phyloP scores from a whole-genome alignment of 1,140 invertebrate genomes.

The Drosophila truncata region DNA sequence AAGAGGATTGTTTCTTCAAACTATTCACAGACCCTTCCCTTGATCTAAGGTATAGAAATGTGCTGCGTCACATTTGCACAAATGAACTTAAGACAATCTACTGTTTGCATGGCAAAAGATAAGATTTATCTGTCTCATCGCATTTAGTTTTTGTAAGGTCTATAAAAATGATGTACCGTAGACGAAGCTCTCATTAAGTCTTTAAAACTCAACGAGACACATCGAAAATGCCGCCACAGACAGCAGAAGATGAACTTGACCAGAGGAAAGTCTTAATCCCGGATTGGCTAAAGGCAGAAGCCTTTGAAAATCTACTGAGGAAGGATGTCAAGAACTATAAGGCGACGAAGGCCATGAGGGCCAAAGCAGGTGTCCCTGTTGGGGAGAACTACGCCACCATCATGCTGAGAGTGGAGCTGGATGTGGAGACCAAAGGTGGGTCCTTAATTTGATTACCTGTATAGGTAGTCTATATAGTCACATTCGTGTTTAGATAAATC shows the following conservation, averaged over 20 bases:
- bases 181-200: not conserved
- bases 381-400: constrained; percentile 77
- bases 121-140: constrained; percentile 3
- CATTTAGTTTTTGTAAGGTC: too few species aligned
- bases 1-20: constrained; percentile 10
- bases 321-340: constrained; percentile 68
- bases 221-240: constrained; percentile 6
- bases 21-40: constrained; percentile 1
- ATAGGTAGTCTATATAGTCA: not conserved
- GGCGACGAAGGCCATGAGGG: constrained; percentile 48
- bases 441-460: not conserved
- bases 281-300: constrained; percentile 11
- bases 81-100: not conserved
- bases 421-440: constrained; percentile 54
- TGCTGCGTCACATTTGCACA: constrained; percentile 14
- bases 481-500: constrained; percentile 29
- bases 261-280: constrained; percentile 10
- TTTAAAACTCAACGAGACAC: not conserved
- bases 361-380: constrained; percentile 43
- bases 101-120: constrained; percentile 11
- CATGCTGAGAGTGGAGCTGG: constrained; percentile 69
- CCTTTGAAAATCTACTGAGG: constrained; percentile 57
- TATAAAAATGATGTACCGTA: constrained; percentile 20
- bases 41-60: not conserved
- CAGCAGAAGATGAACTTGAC: constrained; percentile 1